Evolutionary conservation across 2,888 invertebrate species (phyloP), one percentile per base, ranked within the genome.

Genomic region (Odontocerum albicorne): DNA sequence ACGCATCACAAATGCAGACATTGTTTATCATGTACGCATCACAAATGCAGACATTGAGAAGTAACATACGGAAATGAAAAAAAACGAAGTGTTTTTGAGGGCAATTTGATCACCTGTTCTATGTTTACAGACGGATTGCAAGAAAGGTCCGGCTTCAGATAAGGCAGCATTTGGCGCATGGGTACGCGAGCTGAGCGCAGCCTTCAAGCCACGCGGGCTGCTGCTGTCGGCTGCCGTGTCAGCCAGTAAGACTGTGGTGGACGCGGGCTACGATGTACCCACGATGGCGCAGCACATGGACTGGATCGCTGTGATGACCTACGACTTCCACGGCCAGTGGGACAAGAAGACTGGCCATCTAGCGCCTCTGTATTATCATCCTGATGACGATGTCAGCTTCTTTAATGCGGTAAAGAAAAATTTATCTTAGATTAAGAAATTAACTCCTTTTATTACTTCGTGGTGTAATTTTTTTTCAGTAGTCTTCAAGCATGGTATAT

Each of bases 271-370:
- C 67, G 88, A 93, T 65, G 91, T 94, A 0, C 85, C 87, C 0
- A 79, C 83, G 0, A 66, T 94, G 2, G 85, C 88, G 0, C 77
- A 82, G 62, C 82, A 88, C 67, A 75, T 94, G 51, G 93, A 94
- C 68, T 93, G 92, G 91, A 89, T 94, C 43, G 90, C 92, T 1
- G 91, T 94, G 0, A 94, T 94, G 94, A 88, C 92, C 0, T 94
- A 94, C 65, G 94, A 94, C 67, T 92, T 86, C 73, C 92, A 93
- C 63, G 93, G 93, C 0, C 92, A 92, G 65, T 94, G 93, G 93
- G 93, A 93, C 65, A 91, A 90, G 67, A 88, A 88, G 68, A 94
- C 93, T 1, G 94, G 93, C 0, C 94, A 94, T 66, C 90, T 93
- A 0, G 90, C 93, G 0, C 94, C 93, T 0, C 70, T 94, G 33